Evolutionary conservation across 1,140 invertebrate species (phyloP).

Genomic region (Papilio polytes): DNA sequence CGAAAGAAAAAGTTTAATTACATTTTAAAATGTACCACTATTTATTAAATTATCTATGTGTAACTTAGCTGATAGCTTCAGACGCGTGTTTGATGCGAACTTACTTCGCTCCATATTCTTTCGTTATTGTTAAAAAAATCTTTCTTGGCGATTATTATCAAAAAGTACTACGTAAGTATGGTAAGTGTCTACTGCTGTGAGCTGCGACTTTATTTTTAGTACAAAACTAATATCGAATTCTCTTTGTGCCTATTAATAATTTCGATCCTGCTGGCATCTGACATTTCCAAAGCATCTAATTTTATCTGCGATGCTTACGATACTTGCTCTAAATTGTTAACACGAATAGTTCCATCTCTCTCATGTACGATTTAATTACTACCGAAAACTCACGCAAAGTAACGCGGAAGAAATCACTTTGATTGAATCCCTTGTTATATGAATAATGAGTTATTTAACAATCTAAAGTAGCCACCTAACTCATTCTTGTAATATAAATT

Average conservation of each 20-base stretch:
- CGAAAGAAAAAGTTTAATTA: background rate
- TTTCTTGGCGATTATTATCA: background rate
- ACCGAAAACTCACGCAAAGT: background rate
- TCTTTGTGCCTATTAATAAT: slow-evolving; percentile 21
- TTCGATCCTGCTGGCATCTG: slow-evolving; percentile 15
- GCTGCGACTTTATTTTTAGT: no score
- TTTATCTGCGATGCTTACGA: slow-evolving; percentile 12
- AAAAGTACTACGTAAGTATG: background rate
- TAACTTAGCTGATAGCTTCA: background rate
- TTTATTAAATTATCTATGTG: background rate
- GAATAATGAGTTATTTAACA: background rate
- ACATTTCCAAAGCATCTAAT: slow-evolving; percentile 28
- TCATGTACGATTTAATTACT: background rate
- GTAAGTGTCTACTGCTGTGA: no score
- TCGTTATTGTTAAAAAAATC: background rate
- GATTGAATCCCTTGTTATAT: background rate
- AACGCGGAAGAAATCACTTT: background rate
- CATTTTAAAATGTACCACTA: background rate
- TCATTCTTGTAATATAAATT: slow-evolving; percentile 27
- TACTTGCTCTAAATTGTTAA: background rate
- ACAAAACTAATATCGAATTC: background rate
- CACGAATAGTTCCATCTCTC: background rate
- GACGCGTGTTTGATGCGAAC: background rate
- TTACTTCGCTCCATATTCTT: background rate
- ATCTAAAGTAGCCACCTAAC: slow-evolving; percentile 24